Percentiles rank a stretch among this genome's conserved stretches.
These are phyloP conservation scores for Rhyacophila brunnea DNA, from an alignment of 1,140 invertebrate species.

Conservation along the genomic window DNA sequence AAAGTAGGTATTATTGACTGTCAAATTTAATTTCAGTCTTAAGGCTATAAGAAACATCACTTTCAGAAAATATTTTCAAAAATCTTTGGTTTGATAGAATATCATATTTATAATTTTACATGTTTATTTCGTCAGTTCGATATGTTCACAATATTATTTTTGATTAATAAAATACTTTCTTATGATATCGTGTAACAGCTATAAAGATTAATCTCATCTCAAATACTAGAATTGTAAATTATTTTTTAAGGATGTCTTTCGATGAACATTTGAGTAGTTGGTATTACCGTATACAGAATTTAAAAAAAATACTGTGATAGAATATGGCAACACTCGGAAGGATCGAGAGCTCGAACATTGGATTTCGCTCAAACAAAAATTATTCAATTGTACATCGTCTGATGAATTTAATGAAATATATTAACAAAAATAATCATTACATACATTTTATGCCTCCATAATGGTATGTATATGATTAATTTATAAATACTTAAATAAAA, in stretches of 20 bases:
- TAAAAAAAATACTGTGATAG: constrained; percentile 17
- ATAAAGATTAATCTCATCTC: constrained; percentile 20
- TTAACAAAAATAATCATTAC: constrained; percentile 13
- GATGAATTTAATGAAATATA: constrained; percentile 16
- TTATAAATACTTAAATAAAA: constrained; percentile 19
- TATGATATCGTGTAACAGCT: constrained; percentile 11
- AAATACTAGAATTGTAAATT: constrained; percentile 19
- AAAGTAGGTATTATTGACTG: constrained; percentile 19
- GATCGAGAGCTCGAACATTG: background rate
- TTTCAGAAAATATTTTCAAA: background rate
- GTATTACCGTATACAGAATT: background rate
- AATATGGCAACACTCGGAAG: background rate
- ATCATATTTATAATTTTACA: constrained; percentile 14
- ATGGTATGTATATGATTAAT: constrained; percentile 11
- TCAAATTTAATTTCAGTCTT: constrained; percentile 11
- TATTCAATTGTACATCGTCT: constrained; percentile 17
- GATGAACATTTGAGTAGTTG: constrained; percentile 21
- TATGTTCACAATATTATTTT: constrained; percentile 7
- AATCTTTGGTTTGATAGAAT: constrained; percentile 5
- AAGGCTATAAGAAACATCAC: constrained; percentile 1
- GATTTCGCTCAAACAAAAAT: background rate
- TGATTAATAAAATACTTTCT: background rate
- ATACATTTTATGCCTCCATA: constrained; percentile 24
- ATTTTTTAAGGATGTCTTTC: constrained; percentile 19
- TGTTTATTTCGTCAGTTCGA: constrained; percentile 7